Conservation (phyloP, 2,113 vertebrate genomes). For the Puma concolor region DNA sequence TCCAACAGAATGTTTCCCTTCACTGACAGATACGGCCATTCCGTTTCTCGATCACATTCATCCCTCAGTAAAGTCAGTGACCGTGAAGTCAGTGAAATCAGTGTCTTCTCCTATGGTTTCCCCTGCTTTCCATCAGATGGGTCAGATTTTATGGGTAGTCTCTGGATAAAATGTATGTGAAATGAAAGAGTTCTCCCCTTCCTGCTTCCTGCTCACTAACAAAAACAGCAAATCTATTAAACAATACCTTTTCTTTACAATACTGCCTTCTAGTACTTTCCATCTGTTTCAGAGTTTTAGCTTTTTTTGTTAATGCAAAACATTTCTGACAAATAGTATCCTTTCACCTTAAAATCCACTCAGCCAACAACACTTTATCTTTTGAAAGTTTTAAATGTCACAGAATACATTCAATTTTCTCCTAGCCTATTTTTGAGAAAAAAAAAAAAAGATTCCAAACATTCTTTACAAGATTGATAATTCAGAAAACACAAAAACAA, state of each 20-base stretch:
- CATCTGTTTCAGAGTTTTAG: not conserved
- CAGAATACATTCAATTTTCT: not conserved
- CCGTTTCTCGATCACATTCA: not conserved
- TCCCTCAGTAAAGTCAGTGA: not conserved
- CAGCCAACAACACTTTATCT: not conserved
- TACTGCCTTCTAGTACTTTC: not conserved
- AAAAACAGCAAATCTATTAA: not conserved
- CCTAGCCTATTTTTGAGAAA: conserved; percentile 40
- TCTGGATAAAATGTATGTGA: not conserved
- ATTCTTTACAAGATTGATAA: conserved; percentile 80
- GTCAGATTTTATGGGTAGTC: not conserved
- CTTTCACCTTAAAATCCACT: not conserved
- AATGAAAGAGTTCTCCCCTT: not conserved
- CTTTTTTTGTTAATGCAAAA: not conserved
- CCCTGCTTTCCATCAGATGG: not conserved
- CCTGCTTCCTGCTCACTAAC: not conserved
- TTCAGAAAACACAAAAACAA: conserved; percentile 60
- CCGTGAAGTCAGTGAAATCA: not conserved
- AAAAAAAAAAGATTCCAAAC: conserved; percentile 80
- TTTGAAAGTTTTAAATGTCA: not conserved
- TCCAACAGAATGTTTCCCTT: not conserved
- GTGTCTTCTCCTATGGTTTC: not conserved
- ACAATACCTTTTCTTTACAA: not conserved
- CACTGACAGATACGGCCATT: not conserved
- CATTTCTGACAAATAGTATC: not conserved